Evolutionary conservation across 1,140 invertebrate species (phyloP).

Genomic region (Anoplolepis gracilipes): DNA sequence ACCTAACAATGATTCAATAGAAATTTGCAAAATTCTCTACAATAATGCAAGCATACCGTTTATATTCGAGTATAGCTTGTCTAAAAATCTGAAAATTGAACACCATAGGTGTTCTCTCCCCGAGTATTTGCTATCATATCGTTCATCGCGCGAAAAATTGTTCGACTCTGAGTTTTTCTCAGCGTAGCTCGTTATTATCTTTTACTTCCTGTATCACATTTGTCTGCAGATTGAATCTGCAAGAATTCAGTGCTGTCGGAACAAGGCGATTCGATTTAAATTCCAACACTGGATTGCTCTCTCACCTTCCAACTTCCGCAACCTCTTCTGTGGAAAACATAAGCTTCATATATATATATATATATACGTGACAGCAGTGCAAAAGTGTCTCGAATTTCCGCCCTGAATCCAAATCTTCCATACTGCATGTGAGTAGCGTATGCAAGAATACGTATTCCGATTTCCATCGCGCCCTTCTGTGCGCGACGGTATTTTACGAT

Average conservation of each 20-base stretch:
- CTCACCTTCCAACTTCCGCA: background rate
- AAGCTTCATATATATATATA: constrained; percentile 9
- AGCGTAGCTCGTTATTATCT: constrained; percentile 9
- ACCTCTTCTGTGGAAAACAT: constrained; percentile 29
- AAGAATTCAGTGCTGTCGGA: constrained; percentile 46
- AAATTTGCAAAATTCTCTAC: constrained; percentile 1
- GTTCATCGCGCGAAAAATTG: constrained; percentile 2
- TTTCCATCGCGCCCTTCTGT: constrained; percentile 13
- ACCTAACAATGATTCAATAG: background rate
- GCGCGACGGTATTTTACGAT: background rate
- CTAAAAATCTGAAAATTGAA: background rate
- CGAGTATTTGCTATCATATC: constrained; percentile 12
- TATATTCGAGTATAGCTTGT: background rate
- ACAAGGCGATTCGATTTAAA: constrained; percentile 58
- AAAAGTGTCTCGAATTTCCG: constrained; percentile 48
- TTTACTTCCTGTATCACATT: constrained; percentile 33
- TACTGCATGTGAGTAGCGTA: constrained; percentile 9
- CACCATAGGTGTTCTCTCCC: background rate
- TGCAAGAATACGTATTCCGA: constrained; percentile 36
- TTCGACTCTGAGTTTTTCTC: constrained; percentile 34
- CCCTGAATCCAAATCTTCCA: constrained; percentile 42
- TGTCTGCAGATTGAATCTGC: constrained; percentile 46
- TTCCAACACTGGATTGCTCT: constrained; percentile 48
- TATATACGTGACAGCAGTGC: background rate
- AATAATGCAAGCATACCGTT: constrained; percentile 2